Conservation (phyloP, 2,888 invertebrate species). For the Bombylius major region DNA sequence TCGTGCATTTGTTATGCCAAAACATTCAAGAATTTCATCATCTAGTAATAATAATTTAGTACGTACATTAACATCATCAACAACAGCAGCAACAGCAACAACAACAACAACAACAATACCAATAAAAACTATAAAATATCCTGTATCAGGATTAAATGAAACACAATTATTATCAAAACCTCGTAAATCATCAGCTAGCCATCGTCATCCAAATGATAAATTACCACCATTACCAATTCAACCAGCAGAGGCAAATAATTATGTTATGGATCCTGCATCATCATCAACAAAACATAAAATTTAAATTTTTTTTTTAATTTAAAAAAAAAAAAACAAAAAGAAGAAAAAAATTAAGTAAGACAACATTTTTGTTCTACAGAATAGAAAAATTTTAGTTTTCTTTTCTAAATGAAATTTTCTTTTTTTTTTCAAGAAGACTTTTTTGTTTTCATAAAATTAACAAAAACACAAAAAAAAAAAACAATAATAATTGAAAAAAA, state of each 20-base stretch:
- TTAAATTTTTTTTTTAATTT: conserved; percentile 16
- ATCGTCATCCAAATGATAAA: conserved; percentile 67
- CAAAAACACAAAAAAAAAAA: too few species aligned
- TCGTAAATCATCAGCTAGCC: conserved; percentile 45
- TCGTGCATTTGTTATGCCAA: conserved; percentile 71
- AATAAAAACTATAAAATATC: conserved; percentile 42
- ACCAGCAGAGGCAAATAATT: conserved; percentile 56
- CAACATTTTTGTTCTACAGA: too few species aligned
- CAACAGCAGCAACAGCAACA: conserved; percentile 5
- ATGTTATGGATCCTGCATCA: conserved; percentile 41
- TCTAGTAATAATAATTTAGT: conserved; percentile 14
- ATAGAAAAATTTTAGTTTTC: too few species aligned
- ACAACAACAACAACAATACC: conserved; percentile 13
- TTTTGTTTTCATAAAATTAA: too few species aligned
- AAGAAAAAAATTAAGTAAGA: too few species aligned
- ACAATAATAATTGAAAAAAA: too few species aligned
- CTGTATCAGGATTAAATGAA: conserved; percentile 51
- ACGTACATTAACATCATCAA: conserved; percentile 7
- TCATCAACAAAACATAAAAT: conserved; percentile 31
- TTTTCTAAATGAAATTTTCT: too few species aligned
- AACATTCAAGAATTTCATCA: conserved; percentile 38
- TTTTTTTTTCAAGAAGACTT: too few species aligned
- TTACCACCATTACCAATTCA: conserved; percentile 52
- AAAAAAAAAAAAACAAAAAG: too few species aligned
- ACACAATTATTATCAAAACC: conserved; percentile 46